phyloP scores from a whole-genome alignment of 2,797 vertebrate species.

The Premnoplex brunnescens region DNA sequence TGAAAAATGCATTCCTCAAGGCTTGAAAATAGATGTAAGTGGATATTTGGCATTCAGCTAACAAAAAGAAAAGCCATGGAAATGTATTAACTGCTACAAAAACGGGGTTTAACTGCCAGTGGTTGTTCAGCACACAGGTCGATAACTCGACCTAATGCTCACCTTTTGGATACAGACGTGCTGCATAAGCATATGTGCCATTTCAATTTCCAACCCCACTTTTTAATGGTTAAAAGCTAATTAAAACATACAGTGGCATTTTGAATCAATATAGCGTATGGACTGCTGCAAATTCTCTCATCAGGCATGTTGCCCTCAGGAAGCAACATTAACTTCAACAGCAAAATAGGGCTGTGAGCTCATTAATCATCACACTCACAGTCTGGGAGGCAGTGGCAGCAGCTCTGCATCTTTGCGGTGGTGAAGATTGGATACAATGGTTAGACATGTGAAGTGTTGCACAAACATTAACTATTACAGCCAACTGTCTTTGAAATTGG shows the following conservation, averaged over 20 bases:
- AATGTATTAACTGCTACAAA: slow-evolving; percentile 14
- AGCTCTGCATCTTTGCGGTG: slow-evolving; percentile 29
- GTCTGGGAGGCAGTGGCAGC: slow-evolving; percentile 43
- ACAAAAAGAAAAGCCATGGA: slow-evolving; percentile 2
- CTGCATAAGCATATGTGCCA: slow-evolving; percentile 23
- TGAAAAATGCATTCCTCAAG: slow-evolving; percentile 39
- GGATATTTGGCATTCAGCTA: slow-evolving; percentile 49
- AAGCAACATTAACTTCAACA: slow-evolving; percentile 70
- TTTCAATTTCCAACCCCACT: slow-evolving; percentile 38
- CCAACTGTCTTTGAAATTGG: slow-evolving; percentile 37
- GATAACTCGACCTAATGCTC: neutral
- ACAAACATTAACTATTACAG: slow-evolving; percentile 48
- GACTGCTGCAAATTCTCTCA: slow-evolving; percentile 67
- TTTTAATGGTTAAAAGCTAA: slow-evolving; percentile 65
- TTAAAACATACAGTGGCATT: slow-evolving; percentile 68
- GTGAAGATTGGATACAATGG: slow-evolving; percentile 27
- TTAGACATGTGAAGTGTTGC: slow-evolving; percentile 36
- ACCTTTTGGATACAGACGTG: slow-evolving; percentile 33
- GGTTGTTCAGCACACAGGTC: neutral
- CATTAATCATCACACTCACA: slow-evolving; percentile 60
- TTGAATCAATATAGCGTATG: slow-evolving; percentile 68
- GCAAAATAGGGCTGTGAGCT: slow-evolving; percentile 63
- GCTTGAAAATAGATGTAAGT: slow-evolving; percentile 54
- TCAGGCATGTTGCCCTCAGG: slow-evolving; percentile 65
- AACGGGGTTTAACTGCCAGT: neutral